Percentiles rank a stretch among this genome's conserved stretches.
Evolutionary conservation across 1,140 invertebrate species (phyloP).

Genomic region (Bactericera cockerelli): DNA sequence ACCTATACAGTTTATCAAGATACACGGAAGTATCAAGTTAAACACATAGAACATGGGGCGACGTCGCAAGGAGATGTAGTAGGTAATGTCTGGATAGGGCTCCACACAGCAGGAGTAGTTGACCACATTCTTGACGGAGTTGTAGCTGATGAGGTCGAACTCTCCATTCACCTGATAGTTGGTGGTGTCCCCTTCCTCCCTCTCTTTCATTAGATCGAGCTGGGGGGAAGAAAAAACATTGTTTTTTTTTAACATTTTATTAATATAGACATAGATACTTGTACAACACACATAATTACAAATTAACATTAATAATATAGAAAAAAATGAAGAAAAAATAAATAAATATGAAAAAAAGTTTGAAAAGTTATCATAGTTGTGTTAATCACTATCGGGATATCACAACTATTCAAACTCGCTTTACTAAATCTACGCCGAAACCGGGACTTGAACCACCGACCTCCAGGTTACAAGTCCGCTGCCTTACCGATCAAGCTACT

Average conservation of each 20-base stretch:
- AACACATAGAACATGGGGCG: constrained; percentile 83
- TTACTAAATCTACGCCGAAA: too few species aligned
- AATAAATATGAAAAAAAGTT: too few species aligned
- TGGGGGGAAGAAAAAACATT: constrained; percentile 26
- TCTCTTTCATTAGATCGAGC: constrained; percentile 53
- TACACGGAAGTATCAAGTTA: constrained; percentile 76
- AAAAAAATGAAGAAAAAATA: too few species aligned
- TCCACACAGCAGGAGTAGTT: constrained; percentile 52
- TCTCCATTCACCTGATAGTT: constrained; percentile 68
- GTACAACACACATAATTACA: too few species aligned
- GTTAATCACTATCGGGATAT: too few species aligned
- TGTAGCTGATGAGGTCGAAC: constrained; percentile 58
- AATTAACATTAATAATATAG: too few species aligned
- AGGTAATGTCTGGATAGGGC: constrained; percentile 47
- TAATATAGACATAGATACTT: too few species aligned
- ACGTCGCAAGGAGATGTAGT: constrained; percentile 51
- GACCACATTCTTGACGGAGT: constrained; percentile 49
- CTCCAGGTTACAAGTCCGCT: too few species aligned
- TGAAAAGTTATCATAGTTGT: too few species aligned
- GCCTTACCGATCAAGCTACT: too few species aligned
- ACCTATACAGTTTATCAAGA: constrained; percentile 76
- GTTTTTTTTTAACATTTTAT: neutral
- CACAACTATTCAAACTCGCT: too few species aligned
- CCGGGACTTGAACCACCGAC: too few species aligned
- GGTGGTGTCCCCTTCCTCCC: constrained; percentile 51